Conservation (phyloP, 2,888 invertebrate genomes). For the Drosophila ustulata region DNA sequence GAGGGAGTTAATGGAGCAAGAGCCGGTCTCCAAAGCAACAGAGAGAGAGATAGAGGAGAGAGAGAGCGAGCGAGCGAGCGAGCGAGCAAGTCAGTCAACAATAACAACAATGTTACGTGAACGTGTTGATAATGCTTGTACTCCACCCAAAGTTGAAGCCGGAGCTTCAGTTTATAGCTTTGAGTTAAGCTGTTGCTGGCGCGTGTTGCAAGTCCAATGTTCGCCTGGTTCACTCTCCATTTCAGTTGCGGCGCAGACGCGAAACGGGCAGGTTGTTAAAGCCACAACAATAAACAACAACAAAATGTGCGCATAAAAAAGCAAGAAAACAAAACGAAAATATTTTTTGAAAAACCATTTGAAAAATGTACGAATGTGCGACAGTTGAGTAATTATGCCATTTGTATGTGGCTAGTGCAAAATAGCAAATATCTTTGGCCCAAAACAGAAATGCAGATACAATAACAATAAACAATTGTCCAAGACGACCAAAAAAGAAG, state of each 20-base stretch:
- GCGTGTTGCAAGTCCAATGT: slow-evolving; percentile 58
- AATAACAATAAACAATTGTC: slow-evolving; percentile 29
- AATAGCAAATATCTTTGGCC: slow-evolving; percentile 9
- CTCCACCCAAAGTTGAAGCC: slow-evolving; percentile 23
- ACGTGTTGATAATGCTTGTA: slow-evolving; percentile 26
- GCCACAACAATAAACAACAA: slow-evolving; percentile 9
- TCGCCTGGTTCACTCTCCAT: slow-evolving; percentile 59
- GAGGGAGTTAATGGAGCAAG: slow-evolving; percentile 60
- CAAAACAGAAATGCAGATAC: slow-evolving; percentile 36
- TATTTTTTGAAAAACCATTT: slow-evolving; percentile 6
- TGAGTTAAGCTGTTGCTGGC: background rate
- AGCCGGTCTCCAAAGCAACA: slow-evolving; percentile 39
- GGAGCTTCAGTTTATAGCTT: slow-evolving; percentile 7
- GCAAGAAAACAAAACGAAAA: slow-evolving; percentile 2
- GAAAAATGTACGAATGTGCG: slow-evolving; percentile 39
- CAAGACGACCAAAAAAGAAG: slow-evolving; percentile 5
- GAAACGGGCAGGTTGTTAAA: slow-evolving; percentile 55
- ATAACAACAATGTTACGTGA: slow-evolving; percentile 59
- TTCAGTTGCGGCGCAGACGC: slow-evolving; percentile 67
- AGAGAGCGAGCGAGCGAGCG: background rate
- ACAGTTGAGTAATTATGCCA: slow-evolving; percentile 57
- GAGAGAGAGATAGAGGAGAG: slow-evolving; percentile 1
- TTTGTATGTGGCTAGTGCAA: slow-evolving; percentile 58
- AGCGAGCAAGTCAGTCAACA: slow-evolving; percentile 3
- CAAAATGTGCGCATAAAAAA: slow-evolving; percentile 16